These are phyloP conservation scores for Lochmaea crataegi DNA, from an alignment of 2,888 invertebrate genomes.

Conservation along the genomic window DNA sequence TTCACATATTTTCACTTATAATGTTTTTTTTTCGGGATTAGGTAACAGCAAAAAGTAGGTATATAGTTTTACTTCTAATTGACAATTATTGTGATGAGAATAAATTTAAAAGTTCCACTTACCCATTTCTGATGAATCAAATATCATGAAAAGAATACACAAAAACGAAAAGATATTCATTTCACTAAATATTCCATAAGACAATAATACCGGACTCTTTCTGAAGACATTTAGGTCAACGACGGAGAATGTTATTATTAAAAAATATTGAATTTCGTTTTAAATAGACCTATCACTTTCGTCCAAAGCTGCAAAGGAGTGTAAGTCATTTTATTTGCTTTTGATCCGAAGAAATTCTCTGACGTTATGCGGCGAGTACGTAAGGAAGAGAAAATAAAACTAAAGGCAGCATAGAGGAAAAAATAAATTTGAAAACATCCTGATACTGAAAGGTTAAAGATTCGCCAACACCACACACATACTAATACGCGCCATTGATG, in stretches of 20 bases:
- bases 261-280: not conserved
- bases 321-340: constrained; percentile 2
- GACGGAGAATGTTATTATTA: not conserved
- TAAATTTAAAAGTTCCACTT: not conserved
- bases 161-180: constrained; percentile 4
- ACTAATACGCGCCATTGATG: constrained; percentile 18
- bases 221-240: constrained; percentile 14
- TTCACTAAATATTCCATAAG: constrained; percentile 5
- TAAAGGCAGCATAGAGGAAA: not conserved
- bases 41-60: no score
- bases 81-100: no score
- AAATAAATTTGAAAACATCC: constrained; percentile 11
- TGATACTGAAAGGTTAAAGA: constrained; percentile 27
- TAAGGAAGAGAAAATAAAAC: constrained; percentile 1
- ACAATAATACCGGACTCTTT: not conserved
- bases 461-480: constrained; percentile 24
- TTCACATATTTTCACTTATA: no score
- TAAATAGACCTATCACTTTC: not conserved
- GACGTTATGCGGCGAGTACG: not conserved
- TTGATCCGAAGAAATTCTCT: not conserved
- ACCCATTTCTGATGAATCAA: constrained; percentile 4
- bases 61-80: no score
- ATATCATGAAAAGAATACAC: constrained; percentile 6
- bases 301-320: not conserved
- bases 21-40: no score